phyloP scores from a whole-genome alignment of 92 coral and sea anemone genomes.

The Actinernus sp. region DNA sequence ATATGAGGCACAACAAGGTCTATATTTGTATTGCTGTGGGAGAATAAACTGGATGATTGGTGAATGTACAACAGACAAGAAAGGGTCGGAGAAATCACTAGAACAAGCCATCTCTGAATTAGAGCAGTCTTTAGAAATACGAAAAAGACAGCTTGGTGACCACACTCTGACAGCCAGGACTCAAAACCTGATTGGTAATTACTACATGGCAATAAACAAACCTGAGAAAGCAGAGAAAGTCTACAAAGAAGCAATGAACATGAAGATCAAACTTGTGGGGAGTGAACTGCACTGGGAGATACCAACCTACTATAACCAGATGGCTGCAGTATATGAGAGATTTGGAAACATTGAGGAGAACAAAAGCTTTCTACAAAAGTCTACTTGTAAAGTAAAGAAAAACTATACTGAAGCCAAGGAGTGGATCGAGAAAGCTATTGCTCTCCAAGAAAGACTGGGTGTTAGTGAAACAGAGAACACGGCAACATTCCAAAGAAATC shows the following conservation, averaged over 20 bases:
- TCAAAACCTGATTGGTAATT: too few species aligned
- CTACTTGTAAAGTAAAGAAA: conserved; percentile 3
- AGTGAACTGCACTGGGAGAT: conserved; percentile 61
- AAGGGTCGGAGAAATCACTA: too few species aligned
- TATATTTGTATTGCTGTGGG: too few species aligned
- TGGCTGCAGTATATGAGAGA: conserved; percentile 49
- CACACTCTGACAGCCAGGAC: too few species aligned
- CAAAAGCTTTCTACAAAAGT: background rate
- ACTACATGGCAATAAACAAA: too few species aligned
- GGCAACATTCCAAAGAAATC: conserved; percentile 60
- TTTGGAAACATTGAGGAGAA: conserved; percentile 20
- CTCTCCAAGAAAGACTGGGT: conserved; percentile 46
- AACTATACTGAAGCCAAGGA: conserved; percentile 45
- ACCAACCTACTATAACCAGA: conserved; percentile 68
- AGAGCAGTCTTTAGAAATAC: too few species aligned
- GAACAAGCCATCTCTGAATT: too few species aligned
- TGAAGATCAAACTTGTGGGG: conserved; percentile 46
- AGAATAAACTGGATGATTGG: too few species aligned
- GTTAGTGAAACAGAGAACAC: conserved; percentile 56
- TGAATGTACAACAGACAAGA: too few species aligned
- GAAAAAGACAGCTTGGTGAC: too few species aligned
- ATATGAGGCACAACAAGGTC: too few species aligned
- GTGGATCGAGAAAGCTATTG: conserved; percentile 47
- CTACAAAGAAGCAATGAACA: conserved; percentile 28
- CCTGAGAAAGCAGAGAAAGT: too few species aligned